Conservation (phyloP, 2,113 vertebrate species). For the Mirounga angustirostris region DNA sequence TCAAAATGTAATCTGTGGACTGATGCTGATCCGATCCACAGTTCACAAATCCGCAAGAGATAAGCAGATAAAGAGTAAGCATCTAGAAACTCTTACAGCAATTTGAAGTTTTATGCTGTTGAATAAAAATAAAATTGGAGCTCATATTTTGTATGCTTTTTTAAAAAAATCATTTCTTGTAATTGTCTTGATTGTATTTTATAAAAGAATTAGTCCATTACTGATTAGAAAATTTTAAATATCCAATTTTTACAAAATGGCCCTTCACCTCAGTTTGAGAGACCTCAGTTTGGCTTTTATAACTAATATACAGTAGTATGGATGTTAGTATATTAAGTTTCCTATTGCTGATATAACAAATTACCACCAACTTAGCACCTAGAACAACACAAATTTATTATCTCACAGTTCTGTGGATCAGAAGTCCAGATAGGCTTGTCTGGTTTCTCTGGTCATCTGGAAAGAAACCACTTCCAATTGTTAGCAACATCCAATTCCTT, state of each 20-base stretch:
- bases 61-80: not conserved
- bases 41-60: not conserved
- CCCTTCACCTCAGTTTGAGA: not conserved
- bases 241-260: not conserved
- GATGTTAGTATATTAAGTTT: not conserved
- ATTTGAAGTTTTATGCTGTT: constrained; percentile 7
- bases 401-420: not conserved
- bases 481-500: not conserved
- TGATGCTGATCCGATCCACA: not conserved
- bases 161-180: not conserved
- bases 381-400: not conserved
- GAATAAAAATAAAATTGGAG: not conserved
- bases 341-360: not conserved
- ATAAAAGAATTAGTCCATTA: not conserved
- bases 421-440: not conserved
- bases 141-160: not conserved
- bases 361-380: not conserved
- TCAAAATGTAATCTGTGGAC: not conserved
- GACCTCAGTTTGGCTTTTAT: not conserved
- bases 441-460: not conserved
- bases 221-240: not conserved
- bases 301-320: not conserved
- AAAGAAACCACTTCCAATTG: not conserved
- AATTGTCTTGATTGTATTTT: constrained; percentile 28
- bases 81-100: not conserved